phyloP scores from a whole-genome alignment of 1,140 invertebrate species.

The Camponotus pennsylvanicus region DNA sequence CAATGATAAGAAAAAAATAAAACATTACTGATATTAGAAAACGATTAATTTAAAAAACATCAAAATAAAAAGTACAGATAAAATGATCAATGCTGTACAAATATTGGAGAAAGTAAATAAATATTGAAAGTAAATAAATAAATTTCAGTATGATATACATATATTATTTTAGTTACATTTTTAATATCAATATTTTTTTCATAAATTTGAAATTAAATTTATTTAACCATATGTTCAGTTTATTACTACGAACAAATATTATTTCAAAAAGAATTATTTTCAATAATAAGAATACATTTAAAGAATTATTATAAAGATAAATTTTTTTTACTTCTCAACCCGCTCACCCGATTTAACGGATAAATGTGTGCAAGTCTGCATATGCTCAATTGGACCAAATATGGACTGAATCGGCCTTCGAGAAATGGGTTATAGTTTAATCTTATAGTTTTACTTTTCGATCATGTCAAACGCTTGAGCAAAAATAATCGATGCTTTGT shows the following conservation, averaged over 20 bases:
- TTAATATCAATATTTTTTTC: neutral
- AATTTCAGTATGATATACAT: neutral
- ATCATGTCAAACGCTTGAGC: neutral
- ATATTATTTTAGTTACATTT: neutral
- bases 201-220: neutral
- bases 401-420: slow-evolving; percentile 50
- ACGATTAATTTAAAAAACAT: neutral
- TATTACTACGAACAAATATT: neutral
- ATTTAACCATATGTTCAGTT: neutral
- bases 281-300: neutral
- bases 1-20: slow-evolving; percentile 28
- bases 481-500: slow-evolving; percentile 64
- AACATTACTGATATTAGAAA: neutral
- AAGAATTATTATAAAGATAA: neutral
- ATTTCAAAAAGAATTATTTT: neutral
- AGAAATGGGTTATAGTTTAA: neutral
- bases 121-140: neutral
- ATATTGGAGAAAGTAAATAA: neutral
- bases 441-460: slow-evolving; percentile 57
- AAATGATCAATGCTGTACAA: neutral
- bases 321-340: slow-evolving; percentile 2
- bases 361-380: neutral
- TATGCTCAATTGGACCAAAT: slow-evolving; percentile 63
- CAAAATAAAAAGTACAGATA: neutral
- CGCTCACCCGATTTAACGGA: slow-evolving; percentile 16